Percentiles rank a stretch among this genome's conserved stretches.
phyloP scores from a whole-genome alignment of 1,140 invertebrate genomes.

The Ips nitidus region DNA sequence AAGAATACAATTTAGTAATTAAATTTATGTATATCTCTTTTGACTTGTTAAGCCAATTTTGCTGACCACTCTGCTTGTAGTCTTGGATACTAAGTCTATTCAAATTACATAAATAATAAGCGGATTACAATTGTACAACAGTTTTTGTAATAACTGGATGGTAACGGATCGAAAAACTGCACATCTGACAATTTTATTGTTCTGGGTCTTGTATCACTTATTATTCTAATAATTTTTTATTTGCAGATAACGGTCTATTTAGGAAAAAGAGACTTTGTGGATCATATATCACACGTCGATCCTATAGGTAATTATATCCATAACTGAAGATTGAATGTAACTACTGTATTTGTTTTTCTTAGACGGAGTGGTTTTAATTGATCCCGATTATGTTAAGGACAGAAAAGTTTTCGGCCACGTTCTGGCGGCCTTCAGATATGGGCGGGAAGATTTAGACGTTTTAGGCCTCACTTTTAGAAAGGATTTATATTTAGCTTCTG shows the following conservation, averaged over 20 bases:
- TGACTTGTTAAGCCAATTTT: background rate
- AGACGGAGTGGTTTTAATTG: conserved; percentile 98
- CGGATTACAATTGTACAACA: background rate
- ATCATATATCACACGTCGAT: conserved; percentile 94
- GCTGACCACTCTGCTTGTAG: background rate
- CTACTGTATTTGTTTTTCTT: conserved; percentile 44
- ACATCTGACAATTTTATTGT: too few species aligned
- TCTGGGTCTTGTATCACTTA: background rate
- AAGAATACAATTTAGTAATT: too few species aligned
- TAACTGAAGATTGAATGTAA: background rate
- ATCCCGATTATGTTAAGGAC: conserved; percentile 96
- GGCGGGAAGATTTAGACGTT: conserved; percentile 96
- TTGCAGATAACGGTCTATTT: conserved; percentile 93
- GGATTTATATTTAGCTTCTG: conserved; percentile 93
- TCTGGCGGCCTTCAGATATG: conserved; percentile 96
- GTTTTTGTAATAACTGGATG: background rate
- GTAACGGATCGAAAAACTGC: background rate
- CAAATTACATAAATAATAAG: background rate
- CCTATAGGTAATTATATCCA: conserved; percentile 76
- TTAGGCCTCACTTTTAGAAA: conserved; percentile 97
- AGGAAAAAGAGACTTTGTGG: conserved; percentile 96
- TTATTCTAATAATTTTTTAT: background rate
- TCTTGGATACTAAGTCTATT: background rate
- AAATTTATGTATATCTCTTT: background rate
- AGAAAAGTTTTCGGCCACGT: conserved; percentile 96